Conservation (phyloP, 2,888 invertebrate species). For the Macaria notata region DNA sequence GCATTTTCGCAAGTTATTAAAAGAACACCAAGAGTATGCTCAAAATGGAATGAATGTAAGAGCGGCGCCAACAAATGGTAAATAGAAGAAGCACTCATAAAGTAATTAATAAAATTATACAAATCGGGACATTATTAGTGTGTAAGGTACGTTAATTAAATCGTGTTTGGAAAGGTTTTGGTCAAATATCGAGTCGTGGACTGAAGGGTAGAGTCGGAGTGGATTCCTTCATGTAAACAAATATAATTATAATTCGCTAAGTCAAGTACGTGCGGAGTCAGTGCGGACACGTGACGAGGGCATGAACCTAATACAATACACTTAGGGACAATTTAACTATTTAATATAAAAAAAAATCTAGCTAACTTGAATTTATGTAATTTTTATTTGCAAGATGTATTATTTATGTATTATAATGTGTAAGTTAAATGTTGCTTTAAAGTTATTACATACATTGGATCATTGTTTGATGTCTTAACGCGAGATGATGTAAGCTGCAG, state of each 20-base stretch:
- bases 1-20: constrained; percentile 17
- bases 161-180: constrained; percentile 51
- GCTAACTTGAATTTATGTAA: constrained; percentile 81
- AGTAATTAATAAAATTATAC: constrained; percentile 31
- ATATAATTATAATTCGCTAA: constrained; percentile 60
- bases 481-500: constrained; percentile 67
- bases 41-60: constrained; percentile 27
- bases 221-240: constrained; percentile 39
- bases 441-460: constrained; percentile 72
- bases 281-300: constrained; percentile 27
- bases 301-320: constrained; percentile 59
- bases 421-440: constrained; percentile 81
- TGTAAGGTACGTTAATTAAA: constrained; percentile 47
- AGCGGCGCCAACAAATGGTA: constrained; percentile 29
- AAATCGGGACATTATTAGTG: constrained; percentile 42
- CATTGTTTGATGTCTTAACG: constrained; percentile 71
- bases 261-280: constrained; percentile 42
- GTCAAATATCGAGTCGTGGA: constrained; percentile 61
- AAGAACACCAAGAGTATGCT: constrained; percentile 32
- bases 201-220: constrained; percentile 51
- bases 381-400: constrained; percentile 79
- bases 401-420: constrained; percentile 81
- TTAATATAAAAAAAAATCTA: constrained; percentile 66
- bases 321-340: constrained; percentile 76
- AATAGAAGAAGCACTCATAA: constrained; percentile 16